These are phyloP conservation scores for Blomia tropicalis DNA, from an alignment of 2,888 invertebrate genomes.

Conservation along the genomic window DNA sequence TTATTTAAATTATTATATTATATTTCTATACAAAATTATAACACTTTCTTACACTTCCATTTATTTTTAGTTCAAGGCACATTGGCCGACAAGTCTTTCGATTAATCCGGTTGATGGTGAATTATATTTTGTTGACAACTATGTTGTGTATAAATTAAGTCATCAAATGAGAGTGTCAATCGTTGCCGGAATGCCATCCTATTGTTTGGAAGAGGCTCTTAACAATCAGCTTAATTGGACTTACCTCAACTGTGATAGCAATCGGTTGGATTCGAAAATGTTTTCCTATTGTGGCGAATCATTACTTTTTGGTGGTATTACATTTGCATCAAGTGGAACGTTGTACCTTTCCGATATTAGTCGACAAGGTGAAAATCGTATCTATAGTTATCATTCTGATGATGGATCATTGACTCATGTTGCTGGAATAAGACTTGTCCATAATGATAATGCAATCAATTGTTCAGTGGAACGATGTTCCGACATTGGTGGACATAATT, in stretches of 20 bases:
- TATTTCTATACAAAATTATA: neutral
- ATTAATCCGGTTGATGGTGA: slow-evolving; percentile 85
- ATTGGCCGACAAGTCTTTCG: slow-evolving; percentile 89
- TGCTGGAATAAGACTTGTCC: slow-evolving; percentile 58
- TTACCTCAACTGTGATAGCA: slow-evolving; percentile 28
- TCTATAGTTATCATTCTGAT: neutral
- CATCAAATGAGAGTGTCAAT: slow-evolving; percentile 64
- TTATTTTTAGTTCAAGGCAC: slow-evolving; percentile 25
- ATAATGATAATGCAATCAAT: slow-evolving; percentile 62
- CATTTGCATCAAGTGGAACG: slow-evolving; percentile 49
- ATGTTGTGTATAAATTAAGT: slow-evolving; percentile 73
- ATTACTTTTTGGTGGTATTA: slow-evolving; percentile 80
- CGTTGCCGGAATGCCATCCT: slow-evolving; percentile 81
- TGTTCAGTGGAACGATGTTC: slow-evolving; percentile 42
- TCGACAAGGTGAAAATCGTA: slow-evolving; percentile 3
- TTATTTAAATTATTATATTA: neutral
- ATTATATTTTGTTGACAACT: slow-evolving; percentile 85
- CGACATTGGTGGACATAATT: slow-evolving; percentile 44
- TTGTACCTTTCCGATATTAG: slow-evolving; percentile 2
- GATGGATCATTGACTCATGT: slow-evolving; percentile 72
- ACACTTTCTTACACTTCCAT: neutral
- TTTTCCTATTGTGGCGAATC: slow-evolving; percentile 55
- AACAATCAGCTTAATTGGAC: neutral
- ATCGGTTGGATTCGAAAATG: slow-evolving; percentile 33
- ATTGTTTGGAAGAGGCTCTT: slow-evolving; percentile 35